phyloP scores from a whole-genome alignment of 1,140 invertebrate genomes.

The Atta cephalotes region DNA sequence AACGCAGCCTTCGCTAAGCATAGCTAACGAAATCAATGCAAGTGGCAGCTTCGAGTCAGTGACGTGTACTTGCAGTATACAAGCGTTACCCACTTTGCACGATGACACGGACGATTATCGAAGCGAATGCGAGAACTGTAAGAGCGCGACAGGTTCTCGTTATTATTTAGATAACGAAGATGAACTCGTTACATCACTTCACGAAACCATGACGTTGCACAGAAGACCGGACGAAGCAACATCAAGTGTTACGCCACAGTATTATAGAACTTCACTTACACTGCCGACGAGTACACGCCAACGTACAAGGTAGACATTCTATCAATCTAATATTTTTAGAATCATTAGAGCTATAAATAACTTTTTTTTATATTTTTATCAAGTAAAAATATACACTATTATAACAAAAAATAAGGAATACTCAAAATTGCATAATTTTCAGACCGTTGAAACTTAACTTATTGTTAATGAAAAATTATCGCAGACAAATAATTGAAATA shows the following conservation, averaged over 20 bases:
- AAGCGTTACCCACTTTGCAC: slow-evolving; percentile 83
- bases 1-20: slow-evolving; percentile 80
- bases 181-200: slow-evolving; percentile 86
- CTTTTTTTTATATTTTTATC: neutral
- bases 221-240: slow-evolving; percentile 87
- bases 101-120: slow-evolving; percentile 91
- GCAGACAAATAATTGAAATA: neutral
- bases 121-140: slow-evolving; percentile 94
- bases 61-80: slow-evolving; percentile 84
- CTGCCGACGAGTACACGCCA: slow-evolving; percentile 89
- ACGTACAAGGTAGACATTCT: slow-evolving; percentile 86
- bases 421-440: too few relatives aligned
- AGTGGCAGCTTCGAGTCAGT: slow-evolving; percentile 85
- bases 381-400: neutral
- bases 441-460: too few relatives aligned
- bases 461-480: too few relatives aligned
- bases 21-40: slow-evolving; percentile 82
- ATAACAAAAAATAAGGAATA: too few relatives aligned
- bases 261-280: slow-evolving; percentile 90
- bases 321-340: slow-evolving; percentile 25
- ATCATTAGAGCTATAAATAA: neutral
- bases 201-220: slow-evolving; percentile 91
- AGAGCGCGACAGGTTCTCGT: slow-evolving; percentile 89
- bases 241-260: slow-evolving; percentile 84
- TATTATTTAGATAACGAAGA: slow-evolving; percentile 89